Conservation (phyloP, 2,888 invertebrate genomes). For the Tinea semifulvella region DNA sequence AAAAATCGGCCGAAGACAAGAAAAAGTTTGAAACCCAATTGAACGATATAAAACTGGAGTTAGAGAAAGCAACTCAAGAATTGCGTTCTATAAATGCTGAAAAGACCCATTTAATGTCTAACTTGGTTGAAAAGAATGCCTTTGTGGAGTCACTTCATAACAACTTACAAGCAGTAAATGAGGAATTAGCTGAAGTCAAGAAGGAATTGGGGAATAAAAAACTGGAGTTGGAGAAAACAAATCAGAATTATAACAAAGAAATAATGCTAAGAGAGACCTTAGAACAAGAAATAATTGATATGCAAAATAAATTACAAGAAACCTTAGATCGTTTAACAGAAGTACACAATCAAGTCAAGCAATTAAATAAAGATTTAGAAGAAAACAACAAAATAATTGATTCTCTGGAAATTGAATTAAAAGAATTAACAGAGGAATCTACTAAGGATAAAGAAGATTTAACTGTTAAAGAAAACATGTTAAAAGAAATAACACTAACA, state of each 20-base stretch:
- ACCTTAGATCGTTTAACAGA: not conserved
- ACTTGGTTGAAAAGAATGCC: not conserved
- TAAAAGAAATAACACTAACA: no score
- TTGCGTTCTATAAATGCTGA: no score
- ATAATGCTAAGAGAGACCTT: slow-evolving; percentile 22
- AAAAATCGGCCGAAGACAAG: not conserved
- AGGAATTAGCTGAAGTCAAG: not conserved
- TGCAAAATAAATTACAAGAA: not conserved
- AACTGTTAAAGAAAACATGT: not conserved
- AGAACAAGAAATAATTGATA: slow-evolving; percentile 27
- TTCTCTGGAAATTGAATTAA: not conserved
- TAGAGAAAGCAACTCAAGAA: not conserved
- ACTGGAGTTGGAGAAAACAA: slow-evolving; percentile 22
- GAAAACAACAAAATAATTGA: not conserved
- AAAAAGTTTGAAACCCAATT: not conserved
- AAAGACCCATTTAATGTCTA: no score
- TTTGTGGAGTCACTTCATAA: not conserved
- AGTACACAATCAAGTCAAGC: not conserved
- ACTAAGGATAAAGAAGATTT: not conserved
- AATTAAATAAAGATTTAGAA: no score
- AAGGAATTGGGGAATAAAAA: not conserved
- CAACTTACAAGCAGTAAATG: not conserved
- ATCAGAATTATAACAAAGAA: slow-evolving; percentile 14
- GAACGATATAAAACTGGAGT: not conserved
- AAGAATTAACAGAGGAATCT: no score